Base-by-base conservation (phyloP, 1,140 invertebrate species). In the Melanaphis sacchari region DNA sequence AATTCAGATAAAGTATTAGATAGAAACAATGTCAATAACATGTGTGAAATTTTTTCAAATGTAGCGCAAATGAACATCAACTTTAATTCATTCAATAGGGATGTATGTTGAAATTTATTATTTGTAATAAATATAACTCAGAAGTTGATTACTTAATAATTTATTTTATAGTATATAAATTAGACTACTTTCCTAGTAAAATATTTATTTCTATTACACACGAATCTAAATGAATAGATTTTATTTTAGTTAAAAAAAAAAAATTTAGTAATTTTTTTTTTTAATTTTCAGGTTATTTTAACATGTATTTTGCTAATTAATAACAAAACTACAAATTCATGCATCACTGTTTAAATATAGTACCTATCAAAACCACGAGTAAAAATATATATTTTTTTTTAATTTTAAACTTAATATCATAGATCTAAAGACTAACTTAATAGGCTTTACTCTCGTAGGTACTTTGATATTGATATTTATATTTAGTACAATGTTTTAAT, bases 41-140 rank as follows among this genome's bases (percentile, higher is more conserved):
- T 93, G 91, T 93, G 91, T 85, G 46, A 93, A 76, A 9, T 85
- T n/a, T 93, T 81, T 24, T 93, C 91, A 21, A 93, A 82, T 3
- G 36, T 85, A 21, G 38, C 46, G 5, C 91, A 93, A 26, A 93
- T 93, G 91, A 31, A 93, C 36, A 85, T 54, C 18, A 85, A 93
- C 15, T 93, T 85, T n/a, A 93, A 93, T 54, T 84, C 76, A 41
- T 93, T 93, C 36, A 93, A 93, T 54, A 85, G 85, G n/a, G 46
- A 93, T 52, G 91, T 85, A 84, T 40, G 91, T 92, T 49, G 18
- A 90, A n/a, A 76, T 87, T 46, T 46, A 18, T 49, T 88, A 36
- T 88, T 88, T 76, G 26, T 76, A 76, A n/a, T n/a, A n/a, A 66
- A 66, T 5, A 76, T 31, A 49, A 18, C 15, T 76, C 1, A 8